Conservation (phyloP, 2,888 invertebrate genomes). For the Nudaria mundana region DNA sequence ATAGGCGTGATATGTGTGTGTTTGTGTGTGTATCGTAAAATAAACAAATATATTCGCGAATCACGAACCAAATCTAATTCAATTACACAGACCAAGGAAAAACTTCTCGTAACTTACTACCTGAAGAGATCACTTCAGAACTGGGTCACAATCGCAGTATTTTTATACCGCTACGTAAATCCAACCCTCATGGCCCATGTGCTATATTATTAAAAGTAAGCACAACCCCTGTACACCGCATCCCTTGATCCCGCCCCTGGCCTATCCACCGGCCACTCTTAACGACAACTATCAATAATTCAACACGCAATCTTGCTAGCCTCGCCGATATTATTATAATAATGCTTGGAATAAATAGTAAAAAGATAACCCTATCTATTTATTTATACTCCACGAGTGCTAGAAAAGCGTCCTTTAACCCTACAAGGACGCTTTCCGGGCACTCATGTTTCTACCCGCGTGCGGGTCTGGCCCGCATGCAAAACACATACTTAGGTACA, state of each 20-base stretch:
- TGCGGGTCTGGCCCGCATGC: no score
- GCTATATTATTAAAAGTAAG: conserved; percentile 9
- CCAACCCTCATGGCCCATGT: conserved; percentile 6
- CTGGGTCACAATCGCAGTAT: conserved; percentile 10
- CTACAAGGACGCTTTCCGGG: no score
- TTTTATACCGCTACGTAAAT: conserved; percentile 21
- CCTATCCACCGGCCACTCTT: conserved; percentile 2
- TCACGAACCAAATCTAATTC: conserved; percentile 17
- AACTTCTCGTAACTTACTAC: conserved; percentile 6
- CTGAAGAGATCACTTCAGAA: neutral
- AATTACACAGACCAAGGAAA: conserved; percentile 18
- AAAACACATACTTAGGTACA: no score
- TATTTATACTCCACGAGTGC: no score
- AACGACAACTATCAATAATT: conserved; percentile 25
- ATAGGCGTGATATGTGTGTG: no score
- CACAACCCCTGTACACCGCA: neutral
- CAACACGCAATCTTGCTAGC: conserved; percentile 37
- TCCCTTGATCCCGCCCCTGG: conserved; percentile 17
- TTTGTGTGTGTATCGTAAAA: no score
- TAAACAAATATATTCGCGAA: no score
- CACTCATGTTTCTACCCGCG: no score
- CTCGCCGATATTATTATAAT: no score
- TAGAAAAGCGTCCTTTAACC: no score
- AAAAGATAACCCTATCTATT: no score
- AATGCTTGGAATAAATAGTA: no score